Evolutionary conservation across 1,140 invertebrate genomes (phyloP).

Genomic region (Heliconius himera): DNA sequence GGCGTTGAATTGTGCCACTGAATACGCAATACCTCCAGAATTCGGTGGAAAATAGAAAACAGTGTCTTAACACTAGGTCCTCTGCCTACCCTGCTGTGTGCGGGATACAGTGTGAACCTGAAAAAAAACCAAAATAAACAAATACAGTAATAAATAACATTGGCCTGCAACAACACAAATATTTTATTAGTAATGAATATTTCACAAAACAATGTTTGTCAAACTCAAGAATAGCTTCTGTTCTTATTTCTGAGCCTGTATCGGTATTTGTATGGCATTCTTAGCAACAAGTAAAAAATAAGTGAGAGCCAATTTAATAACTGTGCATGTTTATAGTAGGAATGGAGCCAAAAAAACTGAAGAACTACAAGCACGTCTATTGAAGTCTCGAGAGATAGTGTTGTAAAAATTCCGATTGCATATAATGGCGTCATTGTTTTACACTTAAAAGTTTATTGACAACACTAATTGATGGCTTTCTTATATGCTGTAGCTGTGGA

Average conservation of each 20-base stretch:
- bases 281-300: neutral
- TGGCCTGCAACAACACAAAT: neutral
- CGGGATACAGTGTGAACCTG: too few relatives aligned
- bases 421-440: conserved; percentile 24
- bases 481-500: neutral
- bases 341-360: neutral
- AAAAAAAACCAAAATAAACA: too few relatives aligned
- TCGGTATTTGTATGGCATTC: neutral
- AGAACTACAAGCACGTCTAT: neutral
- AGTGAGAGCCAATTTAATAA: conserved; percentile 4
- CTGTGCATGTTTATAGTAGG: neutral
- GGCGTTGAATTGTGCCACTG: too few relatives aligned
- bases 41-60: too few relatives aligned
- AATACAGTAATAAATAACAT: too few relatives aligned
- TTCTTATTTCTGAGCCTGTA: neutral
- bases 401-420: neutral
- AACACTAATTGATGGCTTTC: conserved; percentile 15
- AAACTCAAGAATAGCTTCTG: neutral
- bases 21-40: too few relatives aligned
- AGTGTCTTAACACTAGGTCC: too few relatives aligned
- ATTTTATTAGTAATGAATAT: neutral
- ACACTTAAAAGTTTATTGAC: conserved; percentile 18
- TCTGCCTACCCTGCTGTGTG: too few relatives aligned
- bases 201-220: neutral
- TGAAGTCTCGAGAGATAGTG: conserved; percentile 17